Evolutionary conservation across 2,888 invertebrate species (phyloP).

Genomic region (Quadriops clusia): DNA sequence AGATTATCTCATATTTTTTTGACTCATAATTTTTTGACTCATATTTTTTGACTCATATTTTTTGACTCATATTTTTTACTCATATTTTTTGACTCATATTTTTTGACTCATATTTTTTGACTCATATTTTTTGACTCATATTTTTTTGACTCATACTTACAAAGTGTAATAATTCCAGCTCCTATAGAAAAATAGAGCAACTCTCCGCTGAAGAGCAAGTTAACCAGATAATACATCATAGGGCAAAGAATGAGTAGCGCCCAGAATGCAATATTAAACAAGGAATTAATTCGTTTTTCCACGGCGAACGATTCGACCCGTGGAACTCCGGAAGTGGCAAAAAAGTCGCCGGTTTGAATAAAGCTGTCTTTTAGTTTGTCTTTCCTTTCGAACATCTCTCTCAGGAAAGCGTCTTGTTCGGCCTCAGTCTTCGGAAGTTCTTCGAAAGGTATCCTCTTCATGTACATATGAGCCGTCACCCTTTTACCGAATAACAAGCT

Average conservation of each 20-base stretch:
- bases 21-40: conserved; percentile 5
- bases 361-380: conserved; percentile 66
- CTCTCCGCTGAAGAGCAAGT: conserved; percentile 60
- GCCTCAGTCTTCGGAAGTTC: conserved; percentile 65
- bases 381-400: conserved; percentile 70
- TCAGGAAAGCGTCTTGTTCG: conserved; percentile 68
- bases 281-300: conserved; percentile 49
- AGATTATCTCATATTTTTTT: conserved; percentile 6
- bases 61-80: too few species aligned
- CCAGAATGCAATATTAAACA: conserved; percentile 66
- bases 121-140: conserved; percentile 12
- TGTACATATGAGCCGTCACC: conserved; percentile 62
- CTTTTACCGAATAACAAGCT: conserved; percentile 62
- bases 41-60: too few species aligned
- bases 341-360: conserved; percentile 65
- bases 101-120: too few species aligned
- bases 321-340: conserved; percentile 59
- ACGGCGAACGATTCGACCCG: conserved; percentile 47
- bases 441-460: conserved; percentile 70
- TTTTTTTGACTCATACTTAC: conserved; percentile 50
- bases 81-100: too few species aligned
- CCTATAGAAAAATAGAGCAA: conserved; percentile 57
- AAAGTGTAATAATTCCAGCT: conserved; percentile 55
- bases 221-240: conserved; percentile 56
- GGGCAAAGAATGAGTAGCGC: conserved; percentile 53